phyloP scores from a whole-genome alignment of 2,888 invertebrate genomes.

The Phengaris arion region DNA sequence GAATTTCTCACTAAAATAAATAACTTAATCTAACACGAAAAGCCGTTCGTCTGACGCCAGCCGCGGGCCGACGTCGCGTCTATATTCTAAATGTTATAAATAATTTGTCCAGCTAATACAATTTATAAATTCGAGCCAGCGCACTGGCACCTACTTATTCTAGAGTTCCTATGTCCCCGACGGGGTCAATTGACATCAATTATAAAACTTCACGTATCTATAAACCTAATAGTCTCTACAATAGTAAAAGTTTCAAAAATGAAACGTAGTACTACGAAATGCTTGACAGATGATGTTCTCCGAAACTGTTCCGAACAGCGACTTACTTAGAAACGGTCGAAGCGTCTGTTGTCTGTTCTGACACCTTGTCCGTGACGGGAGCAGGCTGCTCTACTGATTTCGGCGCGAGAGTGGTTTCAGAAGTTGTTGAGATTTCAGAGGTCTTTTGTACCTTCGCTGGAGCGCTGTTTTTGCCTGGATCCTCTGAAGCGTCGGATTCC shows the following conservation, averaged over 20 bases:
- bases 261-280: constrained; percentile 74
- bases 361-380: constrained; percentile 38
- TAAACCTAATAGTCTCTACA: constrained; percentile 71
- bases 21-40: constrained; percentile 67
- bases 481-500: constrained; percentile 38
- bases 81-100: constrained; percentile 60
- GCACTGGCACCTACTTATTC: constrained; percentile 54
- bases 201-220: constrained; percentile 49
- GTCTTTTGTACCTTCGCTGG: not conserved
- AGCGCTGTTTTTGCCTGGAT: constrained; percentile 4
- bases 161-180: constrained; percentile 36
- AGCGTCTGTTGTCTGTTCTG: constrained; percentile 42
- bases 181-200: constrained; percentile 52
- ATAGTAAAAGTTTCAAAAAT: constrained; percentile 71
- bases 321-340: constrained; percentile 48
- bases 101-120: constrained; percentile 74
- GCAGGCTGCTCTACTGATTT: constrained; percentile 30
- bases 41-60: constrained; percentile 42
- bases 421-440: not conserved
- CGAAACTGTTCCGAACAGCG: constrained; percentile 39
- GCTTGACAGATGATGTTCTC: constrained; percentile 69
- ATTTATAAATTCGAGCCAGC: constrained; percentile 56
- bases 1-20: constrained; percentile 75
- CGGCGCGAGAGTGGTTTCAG: not conserved
- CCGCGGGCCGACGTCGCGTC: constrained; percentile 44